phyloP scores from a whole-genome alignment of 2,797 vertebrate genomes.

The Choloepus didactylus region DNA sequence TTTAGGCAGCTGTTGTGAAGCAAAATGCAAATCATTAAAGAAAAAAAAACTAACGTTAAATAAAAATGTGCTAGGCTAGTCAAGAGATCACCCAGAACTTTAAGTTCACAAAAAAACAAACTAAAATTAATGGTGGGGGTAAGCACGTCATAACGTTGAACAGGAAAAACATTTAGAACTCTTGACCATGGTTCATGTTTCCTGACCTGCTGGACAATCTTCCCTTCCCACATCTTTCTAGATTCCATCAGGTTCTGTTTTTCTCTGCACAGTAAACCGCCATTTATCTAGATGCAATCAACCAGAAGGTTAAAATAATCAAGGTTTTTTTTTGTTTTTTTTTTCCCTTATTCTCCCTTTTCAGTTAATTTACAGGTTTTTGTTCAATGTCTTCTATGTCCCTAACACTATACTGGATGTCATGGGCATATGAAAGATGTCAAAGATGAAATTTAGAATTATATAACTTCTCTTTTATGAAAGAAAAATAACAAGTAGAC shows the following conservation, averaged over 20 bases:
- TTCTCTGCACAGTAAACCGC: neutral
- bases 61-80: constrained; percentile 52
- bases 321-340: neutral
- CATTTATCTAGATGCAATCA: constrained; percentile 70
- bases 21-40: constrained; percentile 79
- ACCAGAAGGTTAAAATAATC: constrained; percentile 69
- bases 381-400: constrained; percentile 41
- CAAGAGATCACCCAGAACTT: constrained; percentile 71
- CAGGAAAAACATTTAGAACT: constrained; percentile 72
- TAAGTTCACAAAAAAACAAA: constrained; percentile 75
- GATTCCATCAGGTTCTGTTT: constrained; percentile 68
- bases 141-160: constrained; percentile 51
- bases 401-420: neutral
- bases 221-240: constrained; percentile 55
- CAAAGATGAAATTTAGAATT: neutral
- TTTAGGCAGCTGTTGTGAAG: constrained; percentile 79
- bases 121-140: constrained; percentile 70
- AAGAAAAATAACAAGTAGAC: neutral
- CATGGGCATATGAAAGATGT: neutral
- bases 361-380: constrained; percentile 36
- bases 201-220: constrained; percentile 46
- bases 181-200: constrained; percentile 69
- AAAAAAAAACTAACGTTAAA: constrained; percentile 68
- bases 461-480: constrained; percentile 29
- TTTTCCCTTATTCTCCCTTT: neutral